These are phyloP conservation scores for Campoplex nolae DNA, from an alignment of 2,888 invertebrate genomes.

Conservation along the genomic window DNA sequence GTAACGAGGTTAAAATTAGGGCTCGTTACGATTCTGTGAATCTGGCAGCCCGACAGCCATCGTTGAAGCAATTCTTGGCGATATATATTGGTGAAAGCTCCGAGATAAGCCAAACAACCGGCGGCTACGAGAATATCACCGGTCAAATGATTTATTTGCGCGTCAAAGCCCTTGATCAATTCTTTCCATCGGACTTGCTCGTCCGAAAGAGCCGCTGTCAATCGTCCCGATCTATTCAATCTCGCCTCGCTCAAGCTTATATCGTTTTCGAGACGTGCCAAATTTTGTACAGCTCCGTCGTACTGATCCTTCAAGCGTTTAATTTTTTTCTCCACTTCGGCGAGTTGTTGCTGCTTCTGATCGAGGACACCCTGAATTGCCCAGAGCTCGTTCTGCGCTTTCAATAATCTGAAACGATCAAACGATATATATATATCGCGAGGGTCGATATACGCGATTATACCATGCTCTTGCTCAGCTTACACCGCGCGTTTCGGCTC, in stretches of 20 bases:
- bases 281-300: conserved; percentile 90
- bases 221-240: conserved; percentile 92
- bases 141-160: conserved; percentile 89
- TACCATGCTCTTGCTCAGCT: conserved; percentile 73
- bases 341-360: conserved; percentile 93
- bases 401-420: conserved; percentile 71
- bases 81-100: conserved; percentile 93
- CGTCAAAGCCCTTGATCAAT: conserved; percentile 89
- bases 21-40: conserved; percentile 90
- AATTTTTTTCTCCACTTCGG: conserved; percentile 91
- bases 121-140: conserved; percentile 96
- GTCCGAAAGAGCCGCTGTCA: conserved; percentile 94
- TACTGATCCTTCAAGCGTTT: conserved; percentile 87
- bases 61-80: conserved; percentile 88
- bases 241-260: conserved; percentile 92
- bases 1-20: conserved; percentile 88
- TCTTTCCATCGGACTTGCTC: conserved; percentile 95
- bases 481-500: conserved; percentile 94
- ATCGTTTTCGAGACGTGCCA: conserved; percentile 90
- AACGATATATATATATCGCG: too few species aligned
- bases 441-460: too few species aligned
- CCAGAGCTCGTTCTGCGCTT: conserved; percentile 91
- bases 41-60: conserved; percentile 90
- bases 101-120: conserved; percentile 95
- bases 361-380: conserved; percentile 91